These are phyloP conservation scores for Tragelaphus imberbis DNA, from an alignment of 2,113 vertebrate species.

Conservation along the genomic window DNA sequence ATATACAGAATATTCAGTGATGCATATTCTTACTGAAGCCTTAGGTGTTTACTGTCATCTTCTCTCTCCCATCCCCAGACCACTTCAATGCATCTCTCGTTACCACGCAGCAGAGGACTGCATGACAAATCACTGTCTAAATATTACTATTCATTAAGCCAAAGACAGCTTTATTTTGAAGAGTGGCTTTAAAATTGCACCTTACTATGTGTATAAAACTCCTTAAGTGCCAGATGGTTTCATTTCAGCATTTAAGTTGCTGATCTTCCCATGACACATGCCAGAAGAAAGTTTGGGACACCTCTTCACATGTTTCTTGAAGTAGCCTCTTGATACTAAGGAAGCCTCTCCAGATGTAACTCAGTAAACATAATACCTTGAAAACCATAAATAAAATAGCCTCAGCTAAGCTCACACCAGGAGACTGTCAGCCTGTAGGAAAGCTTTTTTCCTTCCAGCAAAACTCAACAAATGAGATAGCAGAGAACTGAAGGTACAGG, in stretches of 20 bases:
- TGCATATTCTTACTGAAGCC: neutral
- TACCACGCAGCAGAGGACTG: neutral
- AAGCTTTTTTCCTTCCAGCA: neutral
- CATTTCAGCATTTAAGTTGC: slow-evolving; percentile 66
- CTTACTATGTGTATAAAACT: neutral
- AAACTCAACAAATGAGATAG: slow-evolving; percentile 42
- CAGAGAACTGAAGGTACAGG: neutral
- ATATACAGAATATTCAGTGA: neutral
- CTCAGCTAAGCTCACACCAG: slow-evolving; percentile 34
- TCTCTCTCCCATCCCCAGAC: neutral
- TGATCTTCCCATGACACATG: slow-evolving; percentile 62
- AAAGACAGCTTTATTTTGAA: slow-evolving; percentile 54
- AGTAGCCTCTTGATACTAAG: slow-evolving; percentile 61
- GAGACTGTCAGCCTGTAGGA: slow-evolving; percentile 22
- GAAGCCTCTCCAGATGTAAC: slow-evolving; percentile 51
- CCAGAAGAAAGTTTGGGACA: slow-evolving; percentile 65
- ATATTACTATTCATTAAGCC: slow-evolving; percentile 38
- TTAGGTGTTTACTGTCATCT: neutral
- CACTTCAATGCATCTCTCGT: neutral
- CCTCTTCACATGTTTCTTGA: slow-evolving; percentile 70
- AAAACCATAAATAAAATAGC: slow-evolving; percentile 41
- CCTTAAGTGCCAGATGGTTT: slow-evolving; percentile 63
- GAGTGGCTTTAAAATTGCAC: slow-evolving; percentile 31
- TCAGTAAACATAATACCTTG: slow-evolving; percentile 52
- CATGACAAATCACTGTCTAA: slow-evolving; percentile 18